A percentile compares a stretch with the other conserved stretches of the same genome.
phyloP scores from a whole-genome alignment of 2,797 vertebrate genomes.

The Vipera ursinii region DNA sequence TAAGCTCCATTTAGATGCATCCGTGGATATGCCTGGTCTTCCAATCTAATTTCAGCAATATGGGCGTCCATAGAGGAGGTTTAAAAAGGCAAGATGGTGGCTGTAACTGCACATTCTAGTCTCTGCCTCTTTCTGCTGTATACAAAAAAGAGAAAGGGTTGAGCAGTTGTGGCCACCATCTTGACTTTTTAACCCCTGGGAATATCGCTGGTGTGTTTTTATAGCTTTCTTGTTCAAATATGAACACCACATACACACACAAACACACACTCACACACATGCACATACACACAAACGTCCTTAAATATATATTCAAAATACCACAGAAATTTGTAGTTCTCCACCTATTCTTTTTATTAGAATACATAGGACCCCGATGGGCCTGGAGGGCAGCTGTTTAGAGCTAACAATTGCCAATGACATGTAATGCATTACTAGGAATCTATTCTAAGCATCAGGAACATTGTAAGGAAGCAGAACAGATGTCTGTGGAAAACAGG shows the following conservation, averaged over 20 bases:
- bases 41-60: neutral
- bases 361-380: slow-evolving; percentile 72
- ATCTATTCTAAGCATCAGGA: slow-evolving; percentile 71
- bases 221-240: neutral
- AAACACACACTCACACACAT: neutral
- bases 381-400: slow-evolving; percentile 68
- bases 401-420: slow-evolving; percentile 64
- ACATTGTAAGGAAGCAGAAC: slow-evolving; percentile 64
- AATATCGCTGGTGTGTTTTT: neutral
- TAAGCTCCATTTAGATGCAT: neutral
- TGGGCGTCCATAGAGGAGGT: neutral
- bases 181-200: neutral
- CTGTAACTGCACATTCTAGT: neutral
- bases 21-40: neutral
- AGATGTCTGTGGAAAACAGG: slow-evolving; percentile 53
- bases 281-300: neutral
- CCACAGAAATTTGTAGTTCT: slow-evolving; percentile 43
- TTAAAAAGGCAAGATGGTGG: neutral
- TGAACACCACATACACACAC: neutral
- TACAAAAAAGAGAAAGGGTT: neutral
- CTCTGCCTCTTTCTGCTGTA: neutral
- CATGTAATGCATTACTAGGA: slow-evolving; percentile 70
- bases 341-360: slow-evolving; percentile 76
- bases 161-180: neutral
- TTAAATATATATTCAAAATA: neutral